phyloP scores from a whole-genome alignment of 2,797 vertebrate species.

The Rhabdomys pumilio region DNA sequence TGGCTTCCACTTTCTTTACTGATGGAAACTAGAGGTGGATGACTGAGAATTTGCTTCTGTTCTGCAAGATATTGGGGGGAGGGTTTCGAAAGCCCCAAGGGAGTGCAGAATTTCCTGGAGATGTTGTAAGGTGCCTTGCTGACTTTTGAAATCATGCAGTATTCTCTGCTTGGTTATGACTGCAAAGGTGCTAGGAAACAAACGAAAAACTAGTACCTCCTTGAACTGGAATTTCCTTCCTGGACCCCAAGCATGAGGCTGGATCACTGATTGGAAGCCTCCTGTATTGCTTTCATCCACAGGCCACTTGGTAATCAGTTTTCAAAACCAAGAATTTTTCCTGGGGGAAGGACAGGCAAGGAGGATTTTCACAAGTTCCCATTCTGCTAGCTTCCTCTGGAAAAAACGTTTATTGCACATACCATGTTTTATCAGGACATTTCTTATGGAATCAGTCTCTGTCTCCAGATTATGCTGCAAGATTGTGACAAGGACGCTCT shows the following conservation, averaged over 20 bases:
- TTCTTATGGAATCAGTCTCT: not conserved
- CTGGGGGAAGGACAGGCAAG: not conserved
- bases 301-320: not conserved
- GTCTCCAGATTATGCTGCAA: not conserved
- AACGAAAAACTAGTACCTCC: conserved; percentile 37
- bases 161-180: conserved; percentile 65
- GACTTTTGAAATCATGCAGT: conserved; percentile 64
- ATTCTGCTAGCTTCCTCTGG: conserved; percentile 48
- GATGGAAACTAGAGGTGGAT: conserved; percentile 75
- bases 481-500: not conserved
- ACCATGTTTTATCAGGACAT: not conserved
- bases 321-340: conserved; percentile 54
- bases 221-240: not conserved
- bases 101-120: conserved; percentile 83
- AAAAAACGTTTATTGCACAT: conserved; percentile 2
- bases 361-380: conserved; percentile 18
- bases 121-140: conserved; percentile 70
- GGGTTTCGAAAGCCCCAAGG: conserved; percentile 78
- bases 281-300: not conserved
- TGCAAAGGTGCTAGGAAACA: conserved; percentile 62
- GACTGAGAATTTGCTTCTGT: conserved; percentile 75
- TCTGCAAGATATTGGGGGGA: conserved; percentile 73
- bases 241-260: not conserved
- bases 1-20: conserved; percentile 78
- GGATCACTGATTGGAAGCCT: not conserved